phyloP scores from a whole-genome alignment of 1,140 invertebrate species.

The Chlorops oryzae region DNA sequence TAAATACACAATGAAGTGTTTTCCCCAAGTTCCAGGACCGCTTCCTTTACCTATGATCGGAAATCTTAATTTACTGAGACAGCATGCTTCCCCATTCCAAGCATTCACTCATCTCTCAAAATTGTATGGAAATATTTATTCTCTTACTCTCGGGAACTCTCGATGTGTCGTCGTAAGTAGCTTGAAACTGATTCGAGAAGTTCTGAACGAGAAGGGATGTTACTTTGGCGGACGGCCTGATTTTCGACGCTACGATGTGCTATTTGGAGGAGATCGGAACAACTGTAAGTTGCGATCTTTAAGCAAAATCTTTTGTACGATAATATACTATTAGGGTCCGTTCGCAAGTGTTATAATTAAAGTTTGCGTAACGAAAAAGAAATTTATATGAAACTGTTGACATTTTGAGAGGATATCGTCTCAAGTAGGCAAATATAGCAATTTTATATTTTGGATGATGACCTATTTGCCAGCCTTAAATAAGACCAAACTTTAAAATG shows the following conservation, averaged over 20 bases:
- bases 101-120: conserved; percentile 64
- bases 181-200: conserved; percentile 66
- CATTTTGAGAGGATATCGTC: no score
- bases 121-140: conserved; percentile 70
- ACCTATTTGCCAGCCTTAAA: no score
- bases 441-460: no score
- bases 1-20: no score
- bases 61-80: conserved; percentile 61
- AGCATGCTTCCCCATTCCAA: conserved; percentile 62
- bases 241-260: conserved; percentile 66
- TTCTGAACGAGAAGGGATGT: conserved; percentile 71
- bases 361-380: no score
- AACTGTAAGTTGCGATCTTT: conserved; percentile 83
- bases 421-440: no score
- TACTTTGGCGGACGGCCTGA: conserved; percentile 75
- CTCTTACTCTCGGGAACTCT: conserved; percentile 62
- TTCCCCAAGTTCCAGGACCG: conserved; percentile 54
- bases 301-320: no score
- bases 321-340: no score
- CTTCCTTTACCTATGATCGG: conserved; percentile 65
- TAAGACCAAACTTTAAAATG: no score
- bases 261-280: conserved; percentile 69
- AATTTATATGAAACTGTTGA: no score
- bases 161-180: conserved; percentile 73
- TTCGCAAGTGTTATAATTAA: no score